A percentile compares a stretch with the other conserved stretches of the same genome.
These are phyloP conservation scores for Drosophila oshimai DNA, from an alignment of 1,140 invertebrate species.

Conservation along the genomic window DNA sequence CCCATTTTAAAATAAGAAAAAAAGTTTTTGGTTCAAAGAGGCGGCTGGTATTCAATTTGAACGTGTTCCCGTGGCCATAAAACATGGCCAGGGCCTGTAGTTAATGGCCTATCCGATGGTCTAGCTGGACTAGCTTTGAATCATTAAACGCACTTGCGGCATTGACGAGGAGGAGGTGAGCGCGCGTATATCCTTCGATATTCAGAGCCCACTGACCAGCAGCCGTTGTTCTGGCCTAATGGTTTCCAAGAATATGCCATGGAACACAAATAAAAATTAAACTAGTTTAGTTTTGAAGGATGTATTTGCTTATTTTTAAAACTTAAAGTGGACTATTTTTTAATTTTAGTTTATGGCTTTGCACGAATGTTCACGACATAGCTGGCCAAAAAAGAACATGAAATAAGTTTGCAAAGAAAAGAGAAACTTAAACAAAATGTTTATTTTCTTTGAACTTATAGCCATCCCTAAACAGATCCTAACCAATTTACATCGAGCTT, in stretches of 20 bases:
- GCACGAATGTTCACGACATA: not conserved
- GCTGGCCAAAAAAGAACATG: not conserved
- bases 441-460: no score
- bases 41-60: slow-evolving; percentile 35
- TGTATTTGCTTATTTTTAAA: slow-evolving; percentile 14
- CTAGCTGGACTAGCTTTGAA: slow-evolving; percentile 54
- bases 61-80: slow-evolving; percentile 68
- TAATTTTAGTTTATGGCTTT: not conserved
- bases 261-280: slow-evolving; percentile 5
- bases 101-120: slow-evolving; percentile 62
- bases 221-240: slow-evolving; percentile 8
- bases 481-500: no score
- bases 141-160: slow-evolving; percentile 74
- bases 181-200: not conserved
- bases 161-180: slow-evolving; percentile 2
- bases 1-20: slow-evolving; percentile 45
- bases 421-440: no score
- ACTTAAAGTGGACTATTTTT: not conserved
- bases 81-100: slow-evolving; percentile 69
- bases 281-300: slow-evolving; percentile 15
- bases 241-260: slow-evolving; percentile 23
- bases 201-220: slow-evolving; percentile 9
- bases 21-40: slow-evolving; percentile 31
- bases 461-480: no score
- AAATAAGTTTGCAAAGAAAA: no score